These are phyloP conservation scores for Amblyraja radiata DNA, from an alignment of 2,797 vertebrate species.

Conservation along the genomic window DNA sequence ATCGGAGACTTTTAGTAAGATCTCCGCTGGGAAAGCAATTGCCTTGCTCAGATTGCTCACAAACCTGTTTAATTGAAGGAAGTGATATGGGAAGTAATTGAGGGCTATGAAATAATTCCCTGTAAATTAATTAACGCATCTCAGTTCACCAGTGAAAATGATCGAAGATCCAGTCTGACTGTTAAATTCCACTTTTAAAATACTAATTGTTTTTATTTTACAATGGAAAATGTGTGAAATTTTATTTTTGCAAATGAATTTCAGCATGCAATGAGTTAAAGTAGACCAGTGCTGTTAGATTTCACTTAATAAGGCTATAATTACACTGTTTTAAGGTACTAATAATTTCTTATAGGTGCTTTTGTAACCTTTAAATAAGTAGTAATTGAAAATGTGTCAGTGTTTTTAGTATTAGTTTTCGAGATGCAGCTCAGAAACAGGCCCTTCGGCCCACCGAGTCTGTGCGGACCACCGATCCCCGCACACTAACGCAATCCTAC, in stretches of 20 bases:
- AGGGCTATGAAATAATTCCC: not conserved
- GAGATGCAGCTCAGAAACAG: too few species aligned
- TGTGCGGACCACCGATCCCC: too few species aligned
- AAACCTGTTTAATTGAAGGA: not conserved
- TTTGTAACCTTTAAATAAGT: not conserved
- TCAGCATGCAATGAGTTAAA: slow-evolving; percentile 2
- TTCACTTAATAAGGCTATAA: slow-evolving; percentile 33
- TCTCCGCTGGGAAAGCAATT: not conserved
- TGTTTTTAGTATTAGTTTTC: too few species aligned
- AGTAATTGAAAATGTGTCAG: not conserved
- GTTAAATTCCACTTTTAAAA: not conserved
- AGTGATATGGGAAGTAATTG: not conserved
- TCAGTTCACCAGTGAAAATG: not conserved
- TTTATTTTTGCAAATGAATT: not conserved
- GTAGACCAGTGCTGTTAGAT: not conserved
- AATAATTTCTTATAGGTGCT: slow-evolving; percentile 6
- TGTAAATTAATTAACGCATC: slow-evolving; percentile 5
- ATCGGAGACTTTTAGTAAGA: not conserved
- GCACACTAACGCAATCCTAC: too few species aligned
- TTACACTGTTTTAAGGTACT: not conserved
- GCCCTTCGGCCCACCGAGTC: too few species aligned
- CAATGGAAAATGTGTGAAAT: not conserved
- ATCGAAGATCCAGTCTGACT: not conserved
- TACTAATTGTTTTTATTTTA: not conserved
- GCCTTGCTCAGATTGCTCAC: not conserved